These are phyloP conservation scores for Zosterops hypoxanthus DNA, from an alignment of 2,113 vertebrate species.

Conservation along the genomic window DNA sequence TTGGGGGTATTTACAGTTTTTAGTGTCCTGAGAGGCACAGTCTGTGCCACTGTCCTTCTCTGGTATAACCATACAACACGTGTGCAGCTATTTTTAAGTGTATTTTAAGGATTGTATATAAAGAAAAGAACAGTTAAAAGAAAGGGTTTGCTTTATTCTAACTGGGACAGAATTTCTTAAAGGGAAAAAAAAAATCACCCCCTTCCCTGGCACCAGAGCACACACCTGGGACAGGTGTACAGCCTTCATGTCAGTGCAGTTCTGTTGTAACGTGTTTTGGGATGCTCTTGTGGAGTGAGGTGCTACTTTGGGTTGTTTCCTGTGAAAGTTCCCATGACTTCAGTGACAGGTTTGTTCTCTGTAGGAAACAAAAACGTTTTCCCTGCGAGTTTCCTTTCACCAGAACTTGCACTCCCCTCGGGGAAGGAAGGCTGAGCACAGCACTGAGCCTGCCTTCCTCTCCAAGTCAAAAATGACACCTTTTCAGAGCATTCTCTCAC, in stretches of 20 bases:
- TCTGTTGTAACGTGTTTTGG: conserved; percentile 11
- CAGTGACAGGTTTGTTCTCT: conserved; percentile 10
- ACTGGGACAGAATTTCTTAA: conserved; percentile 60
- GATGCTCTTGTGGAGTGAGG: conserved; percentile 39
- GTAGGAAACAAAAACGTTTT: not conserved
- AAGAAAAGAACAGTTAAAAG: conserved; percentile 55
- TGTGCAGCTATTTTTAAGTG: conserved; percentile 78
- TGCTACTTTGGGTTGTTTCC: conserved; percentile 7
- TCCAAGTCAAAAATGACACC: not conserved
- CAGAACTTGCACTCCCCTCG: not conserved
- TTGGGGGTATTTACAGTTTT: conserved; percentile 74
- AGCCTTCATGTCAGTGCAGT: conserved; percentile 22
- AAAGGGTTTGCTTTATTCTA: conserved; percentile 74
- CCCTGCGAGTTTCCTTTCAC: not conserved
- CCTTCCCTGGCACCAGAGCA: conserved; percentile 46
- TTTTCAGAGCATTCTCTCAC: not conserved
- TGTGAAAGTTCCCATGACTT: conserved; percentile 47
- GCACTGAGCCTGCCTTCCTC: not conserved
- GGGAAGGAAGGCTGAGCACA: not conserved
- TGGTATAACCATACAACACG: conserved; percentile 51
- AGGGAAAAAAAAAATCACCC: not conserved
- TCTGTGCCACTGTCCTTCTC: conserved; percentile 74
- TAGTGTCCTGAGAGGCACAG: conserved; percentile 67
- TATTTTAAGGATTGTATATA: conserved; percentile 79
- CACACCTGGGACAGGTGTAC: not conserved